These are phyloP conservation scores for Nothura maculosa DNA, from an alignment of 2,797 vertebrate species.

Conservation along the genomic window DNA sequence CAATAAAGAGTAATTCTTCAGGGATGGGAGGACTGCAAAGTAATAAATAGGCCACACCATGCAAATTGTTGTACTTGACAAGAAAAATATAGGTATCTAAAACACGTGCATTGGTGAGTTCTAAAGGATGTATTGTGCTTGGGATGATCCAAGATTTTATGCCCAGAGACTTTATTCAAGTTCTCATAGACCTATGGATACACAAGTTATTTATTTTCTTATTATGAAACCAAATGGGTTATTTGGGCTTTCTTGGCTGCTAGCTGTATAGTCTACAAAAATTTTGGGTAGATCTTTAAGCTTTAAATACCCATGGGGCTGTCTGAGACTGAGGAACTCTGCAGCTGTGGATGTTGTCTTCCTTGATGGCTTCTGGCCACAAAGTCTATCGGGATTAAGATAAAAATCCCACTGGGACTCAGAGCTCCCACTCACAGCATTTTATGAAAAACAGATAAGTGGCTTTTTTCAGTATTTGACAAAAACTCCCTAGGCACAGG, in stretches of 20 bases:
- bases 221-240: background rate
- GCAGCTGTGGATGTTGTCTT: background rate
- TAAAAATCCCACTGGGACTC: background rate
- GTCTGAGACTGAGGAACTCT: background rate
- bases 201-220: background rate
- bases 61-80: fast-evolving
- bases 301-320: background rate
- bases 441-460: background rate
- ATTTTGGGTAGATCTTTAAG: background rate
- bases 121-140: background rate
- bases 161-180: background rate
- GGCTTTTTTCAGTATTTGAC: background rate
- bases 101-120: background rate
- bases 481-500: background rate
- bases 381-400: background rate
- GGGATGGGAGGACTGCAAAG: background rate
- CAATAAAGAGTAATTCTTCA: background rate
- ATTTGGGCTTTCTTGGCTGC: background rate
- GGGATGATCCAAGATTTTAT: background rate
- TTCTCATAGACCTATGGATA: too few relatives aligned
- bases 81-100: background rate
- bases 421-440: background rate
- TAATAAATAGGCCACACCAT: background rate
- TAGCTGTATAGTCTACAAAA: background rate
- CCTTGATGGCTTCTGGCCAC: background rate